Conservation (phyloP, 2,888 invertebrate genomes). For the Ornithoptera alexandrae region DNA sequence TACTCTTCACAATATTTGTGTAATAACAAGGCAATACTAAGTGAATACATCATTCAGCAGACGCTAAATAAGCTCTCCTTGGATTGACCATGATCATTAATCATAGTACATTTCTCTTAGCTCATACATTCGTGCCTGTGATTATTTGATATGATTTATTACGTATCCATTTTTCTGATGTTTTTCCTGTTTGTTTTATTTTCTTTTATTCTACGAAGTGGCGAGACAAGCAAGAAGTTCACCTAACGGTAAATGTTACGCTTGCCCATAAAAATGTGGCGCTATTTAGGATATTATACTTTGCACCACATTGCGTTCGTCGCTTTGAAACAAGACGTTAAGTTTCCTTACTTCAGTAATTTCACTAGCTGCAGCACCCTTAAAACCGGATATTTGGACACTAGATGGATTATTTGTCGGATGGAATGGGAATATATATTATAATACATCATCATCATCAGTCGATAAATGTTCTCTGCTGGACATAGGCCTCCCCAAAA, state of each 20-base stretch:
- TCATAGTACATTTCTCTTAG: slow-evolving; percentile 4
- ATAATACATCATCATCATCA: too few relatives aligned
- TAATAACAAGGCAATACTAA: neutral
- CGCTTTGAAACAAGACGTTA: too few relatives aligned
- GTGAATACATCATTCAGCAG: neutral
- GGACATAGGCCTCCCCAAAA: too few relatives aligned
- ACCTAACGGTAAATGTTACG: neutral
- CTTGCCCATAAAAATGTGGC: too few relatives aligned
- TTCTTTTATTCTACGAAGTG: neutral
- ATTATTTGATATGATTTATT: slow-evolving; percentile 15
- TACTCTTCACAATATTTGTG: neutral
- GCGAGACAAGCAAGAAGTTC: neutral
- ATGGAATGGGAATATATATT: too few relatives aligned
- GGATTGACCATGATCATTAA: slow-evolving; percentile 9
- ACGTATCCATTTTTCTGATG: neutral
- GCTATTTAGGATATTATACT: too few relatives aligned
- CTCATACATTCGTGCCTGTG: neutral
- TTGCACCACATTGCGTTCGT: too few relatives aligned
- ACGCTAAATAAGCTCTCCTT: slow-evolving; percentile 2
- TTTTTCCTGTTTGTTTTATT: neutral
- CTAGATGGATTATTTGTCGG: too few relatives aligned
- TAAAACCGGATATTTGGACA: too few relatives aligned
- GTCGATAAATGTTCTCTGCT: too few relatives aligned
- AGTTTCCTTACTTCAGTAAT: too few relatives aligned
- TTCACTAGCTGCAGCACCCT: too few relatives aligned